Evolutionary conservation across 1,140 invertebrate genomes (phyloP).

Genomic region (Trachelipus rathkii): DNA sequence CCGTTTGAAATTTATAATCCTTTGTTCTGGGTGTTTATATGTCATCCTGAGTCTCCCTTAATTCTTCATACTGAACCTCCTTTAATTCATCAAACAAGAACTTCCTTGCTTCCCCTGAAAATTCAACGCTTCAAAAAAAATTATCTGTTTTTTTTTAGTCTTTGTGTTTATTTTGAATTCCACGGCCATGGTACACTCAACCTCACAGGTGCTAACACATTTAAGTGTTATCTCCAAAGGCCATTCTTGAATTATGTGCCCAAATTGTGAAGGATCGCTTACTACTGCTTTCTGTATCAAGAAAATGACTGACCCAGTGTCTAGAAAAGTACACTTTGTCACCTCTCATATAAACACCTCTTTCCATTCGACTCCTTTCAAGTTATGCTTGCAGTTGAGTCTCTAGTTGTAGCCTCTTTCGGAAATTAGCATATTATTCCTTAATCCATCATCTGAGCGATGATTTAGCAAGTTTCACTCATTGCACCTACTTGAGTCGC

Average conservation of each 20-base stretch:
- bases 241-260: neutral
- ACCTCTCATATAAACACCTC: neutral
- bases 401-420: neutral
- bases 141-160: too few species aligned
- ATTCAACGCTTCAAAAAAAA: too few species aligned
- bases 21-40: too few species aligned
- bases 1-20: too few species aligned
- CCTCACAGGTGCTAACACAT: neutral
- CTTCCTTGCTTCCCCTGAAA: too few species aligned
- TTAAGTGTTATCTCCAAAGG: neutral
- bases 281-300: neutral
- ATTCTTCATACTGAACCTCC: too few species aligned
- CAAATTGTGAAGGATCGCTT: neutral
- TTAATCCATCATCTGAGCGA: too few species aligned
- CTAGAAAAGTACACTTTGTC: neutral
- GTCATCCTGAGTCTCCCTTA: too few species aligned
- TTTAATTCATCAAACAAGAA: too few species aligned
- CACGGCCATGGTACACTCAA: neutral
- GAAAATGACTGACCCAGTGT: neutral
- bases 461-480: too few species aligned
- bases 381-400: neutral
- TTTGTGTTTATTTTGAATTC: neutral
- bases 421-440: neutral
- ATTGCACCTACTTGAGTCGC: too few species aligned
- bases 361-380: neutral